Evolutionary conservation across 2,888 invertebrate species (phyloP), one percentile per base, ranked within the genome.

Genomic region (Apotomis betuletana): DNA sequence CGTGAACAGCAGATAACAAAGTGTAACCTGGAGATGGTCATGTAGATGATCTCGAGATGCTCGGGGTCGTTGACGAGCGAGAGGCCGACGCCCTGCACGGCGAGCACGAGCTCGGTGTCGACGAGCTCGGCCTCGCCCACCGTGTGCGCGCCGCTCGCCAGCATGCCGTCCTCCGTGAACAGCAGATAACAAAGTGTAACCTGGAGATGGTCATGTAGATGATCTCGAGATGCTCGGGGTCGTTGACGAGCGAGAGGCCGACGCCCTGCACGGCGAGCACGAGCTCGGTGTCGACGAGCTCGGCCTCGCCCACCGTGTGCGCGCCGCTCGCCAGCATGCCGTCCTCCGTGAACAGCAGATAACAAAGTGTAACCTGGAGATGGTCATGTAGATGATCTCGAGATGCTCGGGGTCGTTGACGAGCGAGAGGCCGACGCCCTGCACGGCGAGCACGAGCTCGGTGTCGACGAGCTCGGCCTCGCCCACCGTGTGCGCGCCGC

Each of bases 161-260:
- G 92, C 38, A 94, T 94, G 4, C 94, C 83, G 80, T 96, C 96
- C 5, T 95, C 94, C 0, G 99, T 99, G 87, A 99, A 97, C 55
- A 99, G 92, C 9, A 99, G 87, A n/a, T n/a, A n/a, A n/a, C n/a
- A n/a, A n/a, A n/a, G n/a, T n/a, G 90, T 78, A 75, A 96, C 95
- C 96, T 97, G 51, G 96, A 96, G 76, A 97, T 95, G 74, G 97
- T 96, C 83, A 98, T 90, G 83, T 98, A 98, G 76, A 98, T 88
- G 58, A 98, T 94, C 88, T 98, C 98, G 38, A 95, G 90, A 72
- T 94, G 94, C 12, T 94, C 94, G 0, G 94, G 83, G 86, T 99
- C 99, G 87, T 99, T 97, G 57, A 99, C 97, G 5, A 99, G 94
- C 0, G 99, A 99, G 12, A 99, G 85, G 0, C 99, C 99, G 77